phyloP scores from a whole-genome alignment of 2,113 vertebrate species.

The Polyodon spathula region DNA sequence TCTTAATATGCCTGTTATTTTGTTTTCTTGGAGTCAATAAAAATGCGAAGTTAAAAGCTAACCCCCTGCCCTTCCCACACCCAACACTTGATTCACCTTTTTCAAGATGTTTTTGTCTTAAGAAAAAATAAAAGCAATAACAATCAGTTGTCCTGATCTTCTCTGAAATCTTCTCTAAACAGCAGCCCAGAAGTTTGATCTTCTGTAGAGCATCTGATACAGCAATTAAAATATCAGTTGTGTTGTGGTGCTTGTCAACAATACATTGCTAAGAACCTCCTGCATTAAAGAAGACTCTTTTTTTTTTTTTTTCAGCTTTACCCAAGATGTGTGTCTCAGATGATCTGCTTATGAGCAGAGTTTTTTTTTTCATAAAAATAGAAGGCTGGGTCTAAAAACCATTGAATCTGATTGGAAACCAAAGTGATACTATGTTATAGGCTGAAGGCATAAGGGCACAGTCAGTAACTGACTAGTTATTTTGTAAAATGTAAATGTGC shows the following conservation, averaged over 20 bases:
- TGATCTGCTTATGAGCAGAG: no score
- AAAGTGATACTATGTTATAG: no score
- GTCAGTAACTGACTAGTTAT: constrained; percentile 22
- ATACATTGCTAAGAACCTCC: no score
- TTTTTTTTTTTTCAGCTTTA: no score
- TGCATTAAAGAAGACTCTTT: no score
- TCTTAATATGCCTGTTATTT: constrained; percentile 86
- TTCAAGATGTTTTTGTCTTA: constrained; percentile 20
- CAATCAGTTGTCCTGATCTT: background rate
- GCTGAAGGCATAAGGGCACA: no score
- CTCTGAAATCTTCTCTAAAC: constrained; percentile 6
- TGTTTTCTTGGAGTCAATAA: constrained; percentile 83
- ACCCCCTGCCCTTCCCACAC: constrained; percentile 27
- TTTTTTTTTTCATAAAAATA: no score
- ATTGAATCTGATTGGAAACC: no score
- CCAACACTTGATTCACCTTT: constrained; percentile 22
- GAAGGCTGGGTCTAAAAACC: no score
- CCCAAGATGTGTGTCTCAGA: no score
- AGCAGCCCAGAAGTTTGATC: background rate
- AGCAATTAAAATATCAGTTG: background rate
- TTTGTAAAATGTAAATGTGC: constrained; percentile 41
- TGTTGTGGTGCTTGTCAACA: no score
- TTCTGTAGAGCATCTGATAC: background rate
- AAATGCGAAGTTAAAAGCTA: constrained; percentile 59
- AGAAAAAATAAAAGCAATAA: constrained; percentile 27